Percentiles rank a stretch among this genome's conserved stretches.
These are phyloP conservation scores for Coregonus ussuriensis DNA, from an alignment of 2,797 vertebrate genomes.

Conservation along the genomic window DNA sequence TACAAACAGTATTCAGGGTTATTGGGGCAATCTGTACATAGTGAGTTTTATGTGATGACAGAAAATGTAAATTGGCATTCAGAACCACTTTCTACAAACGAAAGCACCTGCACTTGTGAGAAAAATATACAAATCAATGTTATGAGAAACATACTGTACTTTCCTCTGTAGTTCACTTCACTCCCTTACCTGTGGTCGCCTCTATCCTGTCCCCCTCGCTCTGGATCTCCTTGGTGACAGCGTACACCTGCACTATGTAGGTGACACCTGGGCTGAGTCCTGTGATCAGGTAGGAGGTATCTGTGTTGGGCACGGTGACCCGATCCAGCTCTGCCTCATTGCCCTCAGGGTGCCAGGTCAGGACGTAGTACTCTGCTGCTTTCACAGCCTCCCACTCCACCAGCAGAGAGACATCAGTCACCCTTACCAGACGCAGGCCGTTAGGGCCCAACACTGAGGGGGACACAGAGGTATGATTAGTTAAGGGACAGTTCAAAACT, in stretches of 20 bases:
- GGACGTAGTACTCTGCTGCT: conserved; percentile 81
- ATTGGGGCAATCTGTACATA: neutral
- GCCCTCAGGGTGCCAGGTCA: conserved; percentile 80
- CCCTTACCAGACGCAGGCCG: conserved; percentile 75
- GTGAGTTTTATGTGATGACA: conserved; percentile 28
- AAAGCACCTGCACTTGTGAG: neutral
- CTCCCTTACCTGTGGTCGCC: conserved; percentile 80
- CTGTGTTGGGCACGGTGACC: conserved; percentile 75
- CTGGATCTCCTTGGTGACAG: conserved; percentile 74
- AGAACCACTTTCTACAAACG: neutral
- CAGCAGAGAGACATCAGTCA: conserved; percentile 80
- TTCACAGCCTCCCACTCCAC: conserved; percentile 81
- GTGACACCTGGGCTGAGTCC: conserved; percentile 78
- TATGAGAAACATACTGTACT: neutral
- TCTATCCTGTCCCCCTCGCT: conserved; percentile 78
- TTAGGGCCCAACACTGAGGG: conserved; percentile 78
- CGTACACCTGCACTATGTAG: conserved; percentile 77
- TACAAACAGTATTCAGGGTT: neutral
- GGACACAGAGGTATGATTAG: neutral
- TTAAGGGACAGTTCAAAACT: neutral
- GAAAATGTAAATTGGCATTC: neutral
- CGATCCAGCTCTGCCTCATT: conserved; percentile 61
- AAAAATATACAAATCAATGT: neutral
- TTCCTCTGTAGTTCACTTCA: neutral
- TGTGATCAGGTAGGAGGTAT: conserved; percentile 77